phyloP scores from a whole-genome alignment of 2,888 invertebrate genomes.

The Brachyptera putata region DNA sequence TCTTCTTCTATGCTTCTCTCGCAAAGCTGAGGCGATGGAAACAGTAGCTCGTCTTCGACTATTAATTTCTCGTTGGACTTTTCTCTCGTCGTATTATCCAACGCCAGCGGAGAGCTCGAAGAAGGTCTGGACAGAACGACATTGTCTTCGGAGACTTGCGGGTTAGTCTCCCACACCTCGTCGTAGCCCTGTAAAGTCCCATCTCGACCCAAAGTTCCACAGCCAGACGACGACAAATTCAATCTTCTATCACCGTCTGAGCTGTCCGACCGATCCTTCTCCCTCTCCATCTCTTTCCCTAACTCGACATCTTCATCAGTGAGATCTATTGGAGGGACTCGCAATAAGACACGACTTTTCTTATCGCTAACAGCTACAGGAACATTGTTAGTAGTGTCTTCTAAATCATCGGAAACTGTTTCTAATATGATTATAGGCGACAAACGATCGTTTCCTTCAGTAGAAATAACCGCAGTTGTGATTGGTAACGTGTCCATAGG shows the following conservation, averaged over 20 bases:
- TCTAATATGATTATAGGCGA: not conserved
- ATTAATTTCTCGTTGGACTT: too few relatives aligned
- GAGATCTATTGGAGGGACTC: slow-evolving; percentile 32
- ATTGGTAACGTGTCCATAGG: slow-evolving; percentile 30
- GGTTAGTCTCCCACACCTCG: slow-evolving; percentile 39
- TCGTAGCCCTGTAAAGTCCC: slow-evolving; percentile 38
- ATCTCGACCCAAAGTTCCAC: slow-evolving; percentile 37
- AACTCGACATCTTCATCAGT: slow-evolving; percentile 29
- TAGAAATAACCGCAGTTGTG: not conserved
- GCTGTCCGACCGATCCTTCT: slow-evolving; percentile 1
- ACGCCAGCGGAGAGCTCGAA: too few relatives aligned
- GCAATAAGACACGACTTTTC: slow-evolving; percentile 26
- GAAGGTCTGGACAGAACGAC: not conserved
- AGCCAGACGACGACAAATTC: not conserved
- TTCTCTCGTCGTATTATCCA: too few relatives aligned
- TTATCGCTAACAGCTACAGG: slow-evolving; percentile 9
- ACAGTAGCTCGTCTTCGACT: slow-evolving; percentile 8
- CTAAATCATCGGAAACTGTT: not conserved
- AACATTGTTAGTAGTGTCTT: not conserved
- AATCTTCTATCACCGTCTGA: slow-evolving; percentile 6
- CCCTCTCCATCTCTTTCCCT: slow-evolving; percentile 18
- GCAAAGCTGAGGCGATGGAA: slow-evolving; percentile 6
- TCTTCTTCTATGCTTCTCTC: not conserved
- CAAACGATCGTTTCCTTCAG: not conserved
- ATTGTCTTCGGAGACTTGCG: slow-evolving; percentile 13